Percentiles rank a stretch among this genome's conserved stretches.
Evolutionary conservation across 2,888 invertebrate species (phyloP).

Genomic region (Hirtodrosophila trivittata): DNA sequence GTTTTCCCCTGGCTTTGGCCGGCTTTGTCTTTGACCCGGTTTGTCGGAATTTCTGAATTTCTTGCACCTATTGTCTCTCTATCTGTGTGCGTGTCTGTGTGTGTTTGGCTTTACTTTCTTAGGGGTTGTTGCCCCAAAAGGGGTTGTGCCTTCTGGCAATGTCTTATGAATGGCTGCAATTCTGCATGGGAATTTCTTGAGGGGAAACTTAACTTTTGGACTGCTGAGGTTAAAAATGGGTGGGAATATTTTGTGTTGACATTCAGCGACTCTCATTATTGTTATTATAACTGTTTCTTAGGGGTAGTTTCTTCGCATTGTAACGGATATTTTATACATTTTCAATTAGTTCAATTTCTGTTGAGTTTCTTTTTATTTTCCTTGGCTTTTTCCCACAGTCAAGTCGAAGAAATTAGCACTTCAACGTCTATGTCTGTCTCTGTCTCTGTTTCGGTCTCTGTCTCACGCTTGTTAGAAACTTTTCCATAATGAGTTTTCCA

Average conservation of each 20-base stretch:
- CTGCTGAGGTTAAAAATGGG: slow-evolving; percentile 80
- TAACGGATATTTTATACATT: slow-evolving; percentile 25
- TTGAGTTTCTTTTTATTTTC: slow-evolving; percentile 28
- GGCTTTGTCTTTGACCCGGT: slow-evolving; percentile 19
- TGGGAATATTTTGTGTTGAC: slow-evolving; percentile 81
- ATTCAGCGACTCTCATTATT: slow-evolving; percentile 32
- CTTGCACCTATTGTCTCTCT: slow-evolving; percentile 44
- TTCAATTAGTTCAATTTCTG: slow-evolving; percentile 44
- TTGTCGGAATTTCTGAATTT: slow-evolving; percentile 29
- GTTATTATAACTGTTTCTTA: slow-evolving; percentile 6
- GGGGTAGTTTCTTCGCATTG: slow-evolving; percentile 17
- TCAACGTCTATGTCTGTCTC: too few species aligned
- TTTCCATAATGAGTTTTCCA: slow-evolving; percentile 56
- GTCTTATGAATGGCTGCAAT: slow-evolving; percentile 29
- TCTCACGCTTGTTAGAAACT: slow-evolving; percentile 20
- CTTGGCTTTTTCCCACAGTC: slow-evolving; percentile 17
- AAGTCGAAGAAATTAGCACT: slow-evolving; percentile 38
- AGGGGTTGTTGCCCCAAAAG: slow-evolving; percentile 27
- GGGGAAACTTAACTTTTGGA: slow-evolving; percentile 69
- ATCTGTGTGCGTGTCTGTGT: slow-evolving; percentile 1
- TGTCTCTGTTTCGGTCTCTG: too few species aligned
- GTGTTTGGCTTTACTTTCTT: slow-evolving; percentile 1
- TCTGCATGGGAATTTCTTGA: slow-evolving; percentile 70
- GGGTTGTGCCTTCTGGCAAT: slow-evolving; percentile 24
- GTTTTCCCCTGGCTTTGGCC: slow-evolving; percentile 50